phyloP scores from a whole-genome alignment of 2,113 vertebrate genomes.

The Salvelinus fontinalis region DNA sequence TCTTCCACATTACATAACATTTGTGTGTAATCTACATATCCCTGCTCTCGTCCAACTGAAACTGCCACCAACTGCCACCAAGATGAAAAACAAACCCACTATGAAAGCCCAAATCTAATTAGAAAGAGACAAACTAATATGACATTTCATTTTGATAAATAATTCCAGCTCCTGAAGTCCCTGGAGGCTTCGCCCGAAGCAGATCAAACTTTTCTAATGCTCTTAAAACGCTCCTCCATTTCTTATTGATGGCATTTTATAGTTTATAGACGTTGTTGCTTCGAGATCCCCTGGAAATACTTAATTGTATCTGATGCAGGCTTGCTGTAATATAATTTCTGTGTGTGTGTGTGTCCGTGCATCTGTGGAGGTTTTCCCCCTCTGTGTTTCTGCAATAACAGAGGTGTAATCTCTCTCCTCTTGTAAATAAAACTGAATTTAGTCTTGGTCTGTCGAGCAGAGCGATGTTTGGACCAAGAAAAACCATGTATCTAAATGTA shows the following conservation, averaged over 20 bases:
- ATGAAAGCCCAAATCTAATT: slow-evolving; percentile 47
- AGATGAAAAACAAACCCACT: not conserved
- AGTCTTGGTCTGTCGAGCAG: not conserved
- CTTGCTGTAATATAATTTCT: slow-evolving; percentile 51
- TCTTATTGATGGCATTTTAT: slow-evolving; percentile 66
- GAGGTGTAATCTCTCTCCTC: not conserved
- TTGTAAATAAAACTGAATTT: slow-evolving; percentile 8
- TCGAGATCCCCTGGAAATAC: slow-evolving; percentile 57
- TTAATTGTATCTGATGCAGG: slow-evolving; percentile 56
- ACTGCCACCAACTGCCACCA: not conserved
- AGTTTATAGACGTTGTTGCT: slow-evolving; percentile 60
- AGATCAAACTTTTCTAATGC: slow-evolving; percentile 62
- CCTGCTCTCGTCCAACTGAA: slow-evolving; percentile 27
- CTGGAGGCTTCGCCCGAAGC: slow-evolving; percentile 42
- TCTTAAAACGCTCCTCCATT: slow-evolving; percentile 61
- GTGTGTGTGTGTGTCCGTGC: slow-evolving; percentile 15
- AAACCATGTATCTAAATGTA: not conserved
- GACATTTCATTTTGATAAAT: slow-evolving; percentile 66
- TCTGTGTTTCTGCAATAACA: not conserved
- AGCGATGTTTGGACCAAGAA: not conserved
- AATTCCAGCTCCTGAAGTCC: slow-evolving; percentile 52
- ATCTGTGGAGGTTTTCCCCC: not conserved
- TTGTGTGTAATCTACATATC: not conserved
- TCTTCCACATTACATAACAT: not conserved
- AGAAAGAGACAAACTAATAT: slow-evolving; percentile 59